Conservation (phyloP, 2,113 vertebrate species). For the Ailurus styani region DNA sequence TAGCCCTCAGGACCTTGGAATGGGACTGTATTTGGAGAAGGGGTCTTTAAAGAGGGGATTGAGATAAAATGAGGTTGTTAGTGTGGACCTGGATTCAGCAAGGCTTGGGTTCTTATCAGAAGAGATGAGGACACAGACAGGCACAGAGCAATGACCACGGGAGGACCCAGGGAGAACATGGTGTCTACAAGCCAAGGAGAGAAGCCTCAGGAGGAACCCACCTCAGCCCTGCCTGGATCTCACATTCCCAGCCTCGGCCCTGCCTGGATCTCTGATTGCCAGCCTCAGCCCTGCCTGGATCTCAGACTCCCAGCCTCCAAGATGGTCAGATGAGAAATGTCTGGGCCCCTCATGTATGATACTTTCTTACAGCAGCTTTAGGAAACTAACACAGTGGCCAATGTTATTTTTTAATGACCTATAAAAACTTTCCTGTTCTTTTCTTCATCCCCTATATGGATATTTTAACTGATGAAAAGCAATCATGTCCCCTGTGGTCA, state of each 20-base stretch:
- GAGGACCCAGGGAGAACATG: background rate
- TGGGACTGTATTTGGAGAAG: background rate
- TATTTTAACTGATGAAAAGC: background rate
- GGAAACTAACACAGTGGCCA: background rate
- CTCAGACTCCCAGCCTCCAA: background rate
- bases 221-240: background rate
- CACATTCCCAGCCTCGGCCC: too few relatives aligned
- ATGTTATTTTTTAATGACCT: background rate
- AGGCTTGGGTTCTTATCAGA: background rate
- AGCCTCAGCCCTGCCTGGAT: background rate
- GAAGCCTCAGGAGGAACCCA: background rate
- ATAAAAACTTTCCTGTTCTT: too few relatives aligned
- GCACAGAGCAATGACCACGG: accelerated
- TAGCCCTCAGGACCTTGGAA: too few relatives aligned
- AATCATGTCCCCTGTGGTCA: background rate
- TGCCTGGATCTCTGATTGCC: too few relatives aligned
- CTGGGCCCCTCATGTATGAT: accelerated
- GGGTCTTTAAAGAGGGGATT: background rate
- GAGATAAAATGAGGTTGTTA: background rate
- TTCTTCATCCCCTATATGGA: too few relatives aligned
- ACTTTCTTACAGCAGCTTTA: background rate
- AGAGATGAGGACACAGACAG: background rate
- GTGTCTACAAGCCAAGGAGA: accelerated
- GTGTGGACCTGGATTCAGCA: too few relatives aligned
- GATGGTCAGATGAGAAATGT: accelerated